Conservation (phyloP, 1,140 invertebrate genomes). For the Panagrolaimus sp. region DNA sequence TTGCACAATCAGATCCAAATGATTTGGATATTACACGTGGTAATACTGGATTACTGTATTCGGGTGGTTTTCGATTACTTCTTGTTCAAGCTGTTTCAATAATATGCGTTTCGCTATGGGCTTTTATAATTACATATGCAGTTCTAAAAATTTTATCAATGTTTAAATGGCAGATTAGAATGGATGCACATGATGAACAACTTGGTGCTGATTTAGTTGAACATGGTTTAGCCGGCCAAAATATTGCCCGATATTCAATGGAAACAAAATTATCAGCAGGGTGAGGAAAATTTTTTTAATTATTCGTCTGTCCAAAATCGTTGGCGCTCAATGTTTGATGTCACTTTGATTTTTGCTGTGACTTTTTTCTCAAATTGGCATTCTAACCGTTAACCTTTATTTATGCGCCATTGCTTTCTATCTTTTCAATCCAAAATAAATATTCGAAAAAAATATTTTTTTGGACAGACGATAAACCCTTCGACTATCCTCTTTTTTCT, state of each 20-base stretch:
- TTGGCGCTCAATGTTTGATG: no score
- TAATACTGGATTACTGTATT: constrained; percentile 41
- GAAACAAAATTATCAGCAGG: constrained; percentile 51
- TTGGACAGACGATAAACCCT: no score
- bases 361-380: no score
- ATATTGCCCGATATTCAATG: constrained; percentile 46
- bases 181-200: constrained; percentile 76
- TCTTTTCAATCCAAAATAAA: no score
- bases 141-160: constrained; percentile 20
- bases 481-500: no score
- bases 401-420: no score
- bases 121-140: constrained; percentile 36
- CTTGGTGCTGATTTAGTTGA: constrained; percentile 80
- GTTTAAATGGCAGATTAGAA: constrained; percentile 71
- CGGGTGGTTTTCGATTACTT: constrained; percentile 35
- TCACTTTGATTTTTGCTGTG: no score
- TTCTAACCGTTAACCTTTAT: no score
- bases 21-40: constrained; percentile 28
- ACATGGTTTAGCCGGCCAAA: constrained; percentile 67
- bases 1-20: constrained; percentile 52
- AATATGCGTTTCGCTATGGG: constrained; percentile 28
- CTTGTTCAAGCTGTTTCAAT: constrained; percentile 31
- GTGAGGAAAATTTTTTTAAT: constrained; percentile 26
- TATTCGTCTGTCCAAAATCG: no score
- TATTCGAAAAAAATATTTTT: no score